phyloP scores from a whole-genome alignment of 2,888 invertebrate species.

The Plebejus melissa region DNA sequence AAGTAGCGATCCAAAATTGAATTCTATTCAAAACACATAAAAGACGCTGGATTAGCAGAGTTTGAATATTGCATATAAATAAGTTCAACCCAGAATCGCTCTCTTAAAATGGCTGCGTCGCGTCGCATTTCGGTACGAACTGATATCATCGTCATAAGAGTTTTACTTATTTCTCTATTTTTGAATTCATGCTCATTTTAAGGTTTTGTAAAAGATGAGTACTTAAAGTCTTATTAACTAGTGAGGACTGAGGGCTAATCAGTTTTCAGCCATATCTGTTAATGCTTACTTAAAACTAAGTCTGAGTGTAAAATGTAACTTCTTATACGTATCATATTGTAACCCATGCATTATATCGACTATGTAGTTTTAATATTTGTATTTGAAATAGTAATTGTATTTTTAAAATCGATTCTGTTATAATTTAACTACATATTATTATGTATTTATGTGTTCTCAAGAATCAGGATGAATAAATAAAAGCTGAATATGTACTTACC shows the following conservation, averaged over 20 bases:
- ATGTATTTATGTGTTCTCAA: not conserved
- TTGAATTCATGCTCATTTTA: not conserved
- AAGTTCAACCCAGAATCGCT: not conserved
- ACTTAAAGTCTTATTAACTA: not conserved
- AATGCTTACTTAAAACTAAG: conserved; percentile 9
- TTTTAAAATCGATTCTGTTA: not conserved
- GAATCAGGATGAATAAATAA: too few relatives aligned
- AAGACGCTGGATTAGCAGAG: not conserved
- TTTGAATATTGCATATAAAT: not conserved
- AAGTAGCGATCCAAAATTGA: not conserved
- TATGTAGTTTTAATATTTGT: not conserved
- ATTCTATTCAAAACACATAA: not conserved
- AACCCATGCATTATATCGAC: conserved; percentile 10
- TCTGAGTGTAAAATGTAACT: conserved; percentile 9
- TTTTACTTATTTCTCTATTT: not conserved
- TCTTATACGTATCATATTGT: conserved; percentile 16
- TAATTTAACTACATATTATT: not conserved
- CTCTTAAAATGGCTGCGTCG: not conserved
- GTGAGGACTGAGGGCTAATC: not conserved
- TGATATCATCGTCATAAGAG: not conserved
- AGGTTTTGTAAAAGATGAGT: not conserved
- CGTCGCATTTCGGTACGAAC: not conserved
- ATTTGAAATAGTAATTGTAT: not conserved
- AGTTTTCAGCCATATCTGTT: not conserved
- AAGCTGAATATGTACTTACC: too few relatives aligned